These are phyloP conservation scores for Girardinus metallicus DNA, from an alignment of 2,797 vertebrate genomes.

Conservation along the genomic window DNA sequence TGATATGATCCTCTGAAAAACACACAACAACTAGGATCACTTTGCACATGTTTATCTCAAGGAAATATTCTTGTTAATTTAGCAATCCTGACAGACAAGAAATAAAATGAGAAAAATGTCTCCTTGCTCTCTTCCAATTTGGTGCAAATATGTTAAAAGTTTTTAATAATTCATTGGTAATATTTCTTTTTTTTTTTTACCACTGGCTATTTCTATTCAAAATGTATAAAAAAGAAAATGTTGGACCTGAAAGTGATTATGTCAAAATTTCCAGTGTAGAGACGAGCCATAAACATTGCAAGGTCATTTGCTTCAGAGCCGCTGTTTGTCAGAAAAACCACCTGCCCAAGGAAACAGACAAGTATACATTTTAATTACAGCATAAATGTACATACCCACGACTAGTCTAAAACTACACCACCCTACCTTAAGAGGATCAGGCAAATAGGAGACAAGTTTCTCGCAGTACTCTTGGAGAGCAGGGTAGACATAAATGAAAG, in stretches of 20 bases:
- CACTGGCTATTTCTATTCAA: neutral
- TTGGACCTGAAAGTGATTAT: conserved; percentile 89
- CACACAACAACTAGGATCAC: neutral
- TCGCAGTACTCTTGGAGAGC: conserved; percentile 89
- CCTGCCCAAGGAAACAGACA: conserved; percentile 71
- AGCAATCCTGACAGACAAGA: neutral
- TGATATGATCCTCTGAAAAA: conserved; percentile 91
- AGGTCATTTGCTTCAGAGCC: conserved; percentile 96
- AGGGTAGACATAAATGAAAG: conserved; percentile 85
- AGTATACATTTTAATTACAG: conserved; percentile 7
- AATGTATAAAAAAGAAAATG: neutral
- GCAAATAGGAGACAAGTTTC: conserved; percentile 85
- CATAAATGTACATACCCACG: neutral
- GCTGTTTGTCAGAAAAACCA: conserved; percentile 92
- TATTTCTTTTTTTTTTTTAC: neutral
- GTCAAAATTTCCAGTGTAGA: conserved; percentile 87
- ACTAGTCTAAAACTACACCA: neutral
- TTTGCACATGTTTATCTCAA: neutral
- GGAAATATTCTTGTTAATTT: neutral
- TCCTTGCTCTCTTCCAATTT: neutral
- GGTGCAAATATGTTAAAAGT: neutral
- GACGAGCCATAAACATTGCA: conserved; percentile 91
- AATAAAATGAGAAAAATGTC: neutral
- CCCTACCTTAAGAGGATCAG: conserved; percentile 92
- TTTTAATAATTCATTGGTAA: neutral